Conservation (phyloP, 2,113 vertebrate genomes). For the Psettodes erumei region DNA sequence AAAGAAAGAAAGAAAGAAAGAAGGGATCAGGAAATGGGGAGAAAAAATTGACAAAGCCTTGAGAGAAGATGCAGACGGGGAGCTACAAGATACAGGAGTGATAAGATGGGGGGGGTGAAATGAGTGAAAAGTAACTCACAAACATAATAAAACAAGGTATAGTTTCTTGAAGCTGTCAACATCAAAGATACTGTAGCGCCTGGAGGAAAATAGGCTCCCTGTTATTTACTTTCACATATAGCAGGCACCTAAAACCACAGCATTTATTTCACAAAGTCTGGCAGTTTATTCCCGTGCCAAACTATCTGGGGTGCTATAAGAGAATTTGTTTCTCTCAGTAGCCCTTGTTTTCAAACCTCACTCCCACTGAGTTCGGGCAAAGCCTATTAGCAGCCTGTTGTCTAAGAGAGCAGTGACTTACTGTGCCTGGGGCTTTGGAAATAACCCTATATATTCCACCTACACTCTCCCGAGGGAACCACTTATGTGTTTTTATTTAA, state of each 20-base stretch:
- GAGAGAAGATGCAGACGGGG: not conserved
- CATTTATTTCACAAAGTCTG: conserved; percentile 15
- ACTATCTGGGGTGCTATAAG: conserved; percentile 20
- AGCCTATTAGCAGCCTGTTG: conserved; percentile 40
- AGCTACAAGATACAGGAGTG: not conserved
- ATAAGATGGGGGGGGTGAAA: not conserved
- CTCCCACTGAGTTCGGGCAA: conserved; percentile 54
- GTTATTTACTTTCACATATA: not conserved
- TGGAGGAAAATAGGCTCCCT: not conserved
- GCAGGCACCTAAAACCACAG: conserved; percentile 3
- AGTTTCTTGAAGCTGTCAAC: not conserved
- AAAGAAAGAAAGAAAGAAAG: not conserved
- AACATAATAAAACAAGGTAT: not conserved
- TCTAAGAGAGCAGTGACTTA: conserved; percentile 29
- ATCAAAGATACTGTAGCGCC: not conserved
- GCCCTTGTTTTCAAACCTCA: conserved; percentile 24
- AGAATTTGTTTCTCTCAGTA: conserved; percentile 24
- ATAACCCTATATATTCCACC: conserved; percentile 45
- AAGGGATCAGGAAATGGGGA: not conserved
- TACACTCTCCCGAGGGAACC: conserved; percentile 36
- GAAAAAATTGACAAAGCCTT: not conserved
- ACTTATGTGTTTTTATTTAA: conserved; percentile 44
- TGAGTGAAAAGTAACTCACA: conserved; percentile 2
- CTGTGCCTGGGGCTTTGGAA: conserved; percentile 33
- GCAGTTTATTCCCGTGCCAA: conserved; percentile 22